Percentiles rank a stretch among this genome's conserved stretches.
These are phyloP conservation scores for Channa argus DNA, from an alignment of 2,113 vertebrate genomes.

Conservation along the genomic window DNA sequence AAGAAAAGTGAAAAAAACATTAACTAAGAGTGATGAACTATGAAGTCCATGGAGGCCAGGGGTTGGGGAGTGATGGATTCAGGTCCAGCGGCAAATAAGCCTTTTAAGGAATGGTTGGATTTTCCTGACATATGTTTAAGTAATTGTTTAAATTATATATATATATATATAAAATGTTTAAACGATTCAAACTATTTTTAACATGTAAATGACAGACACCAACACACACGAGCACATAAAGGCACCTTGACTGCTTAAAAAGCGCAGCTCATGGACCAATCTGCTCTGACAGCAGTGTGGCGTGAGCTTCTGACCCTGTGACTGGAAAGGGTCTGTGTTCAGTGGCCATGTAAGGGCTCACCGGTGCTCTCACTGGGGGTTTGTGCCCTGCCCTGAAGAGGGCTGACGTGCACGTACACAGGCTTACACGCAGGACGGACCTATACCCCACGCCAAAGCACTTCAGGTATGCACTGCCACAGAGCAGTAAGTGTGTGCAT, in stretches of 20 bases:
- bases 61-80: conserved; percentile 38
- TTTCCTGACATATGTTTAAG: background rate
- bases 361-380: conserved; percentile 62
- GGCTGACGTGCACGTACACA: conserved; percentile 36
- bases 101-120: conserved; percentile 12
- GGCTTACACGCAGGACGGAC: conserved; percentile 12
- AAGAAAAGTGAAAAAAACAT: conserved; percentile 50
- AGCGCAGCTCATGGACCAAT: conserved; percentile 74
- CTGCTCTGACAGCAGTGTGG: conserved; percentile 80
- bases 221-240: conserved; percentile 26
- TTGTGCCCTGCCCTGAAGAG: conserved; percentile 66
- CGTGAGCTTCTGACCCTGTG: conserved; percentile 74
- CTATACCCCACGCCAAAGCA: conserved; percentile 46
- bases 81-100: conserved; percentile 40
- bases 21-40: conserved; percentile 72
- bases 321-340: conserved; percentile 79
- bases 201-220: background rate
- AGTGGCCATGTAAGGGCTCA: conserved; percentile 80
- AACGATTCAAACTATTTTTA: conserved; percentile 15
- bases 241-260: conserved; percentile 68
- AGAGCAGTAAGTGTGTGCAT: conserved; percentile 68
- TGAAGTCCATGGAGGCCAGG: conserved; percentile 56
- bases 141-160: too few relatives aligned
- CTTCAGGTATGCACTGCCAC: conserved; percentile 69
- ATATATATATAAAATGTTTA: background rate